Base-by-base conservation (phyloP, 37 sponge, comb jelly and placozoan species). In the Amphimedon queenslandica region DNA sequence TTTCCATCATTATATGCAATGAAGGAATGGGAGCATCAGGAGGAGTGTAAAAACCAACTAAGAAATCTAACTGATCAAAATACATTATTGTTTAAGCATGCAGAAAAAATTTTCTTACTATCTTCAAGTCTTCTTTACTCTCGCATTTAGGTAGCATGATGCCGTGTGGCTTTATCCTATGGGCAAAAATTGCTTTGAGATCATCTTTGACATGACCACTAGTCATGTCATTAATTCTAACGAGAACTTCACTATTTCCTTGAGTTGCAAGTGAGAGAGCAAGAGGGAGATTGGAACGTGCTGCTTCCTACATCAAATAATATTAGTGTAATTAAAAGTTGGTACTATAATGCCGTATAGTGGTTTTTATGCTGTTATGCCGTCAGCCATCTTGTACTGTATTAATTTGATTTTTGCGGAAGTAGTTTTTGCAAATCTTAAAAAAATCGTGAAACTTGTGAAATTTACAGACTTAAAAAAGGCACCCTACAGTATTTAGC, bases 131-230 rank as follows among this genome's bases (percentile, higher is more conserved):
- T 20, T 90, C 86, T n/a, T 55, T 71, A 34, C 53, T 77, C 37
- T 96, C 92, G 32, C 89, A 79, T 55, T 96, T 96, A 4, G 98
- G 98, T 6, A 96, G 61, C 72, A 96, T 79, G 16, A 93, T 33
- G 4, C 86, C 87, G 6, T 75, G 64, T 13, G 31, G 38, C 0
- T 16, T 30, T 25, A 30, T 32, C 2, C 35, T 23, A 1, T 4
- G 2, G 1, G 20, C 40, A 3, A 93, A 55, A 30, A 93, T 66
- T 29, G 79, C 84, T 5, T 43, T 70, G 31, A 93, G 42, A 42
- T 96, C 98, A 11, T 38, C 71, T 0, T 30, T 58, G 36, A 82
- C 21, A 41, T 90, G 29, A 0, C 86, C 61, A 75, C 86, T 84
- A 23, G 77, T 78, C 16, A 78, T 33, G n/a, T 83, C 77, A 64